Base-by-base conservation (phyloP, 2,113 vertebrate genomes). In the Symphodus melops region DNA sequence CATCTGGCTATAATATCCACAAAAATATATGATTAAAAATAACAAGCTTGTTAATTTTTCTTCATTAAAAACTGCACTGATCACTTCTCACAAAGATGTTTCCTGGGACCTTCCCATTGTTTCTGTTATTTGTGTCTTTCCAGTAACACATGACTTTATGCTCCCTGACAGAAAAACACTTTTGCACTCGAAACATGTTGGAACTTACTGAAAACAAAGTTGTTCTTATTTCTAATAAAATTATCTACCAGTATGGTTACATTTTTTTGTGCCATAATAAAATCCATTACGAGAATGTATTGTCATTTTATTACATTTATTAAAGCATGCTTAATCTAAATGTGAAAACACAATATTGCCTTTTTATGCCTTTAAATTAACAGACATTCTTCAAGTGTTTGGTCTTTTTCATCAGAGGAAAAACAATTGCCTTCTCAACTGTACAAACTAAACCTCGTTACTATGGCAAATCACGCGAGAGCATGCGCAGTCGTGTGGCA, bases 201-300 rank as follows among this genome's bases (percentile, higher is more conserved):
- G 53, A 52, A 41, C 13, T 72, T 48, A 83, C 68, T 41, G 81
- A 71, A 84, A 63, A 28, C 20, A 33, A 17, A 41, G 33, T 48
- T 42, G 2, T 53, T 21, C 39, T 66, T 11, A 5, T 78, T 53
- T 68, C 41, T 70, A 25, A 68, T 49, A 59, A 68, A 16, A 72
- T 52, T 62, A 21, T 12, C 46, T 42, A 37, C 72, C 3, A 58
- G 56, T 77, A 62, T 86, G 71, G 65, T 74, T 69, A 75, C 54
- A 67, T 78, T 53, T 6, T 64, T 36, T 87, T 90, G 75, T 88
- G 80, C 73, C 80, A 84, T 79, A 87, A 88, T 90, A 86, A 90
- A 58, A 17, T 54, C 64, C 57, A 46, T 68, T 57, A 46, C 49
- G 64, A 56, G 3, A 49, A 13, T 16, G 46, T 54, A 63, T 37